phyloP scores from a whole-genome alignment of 2,113 vertebrate species.

The Myotis lucifugus region DNA sequence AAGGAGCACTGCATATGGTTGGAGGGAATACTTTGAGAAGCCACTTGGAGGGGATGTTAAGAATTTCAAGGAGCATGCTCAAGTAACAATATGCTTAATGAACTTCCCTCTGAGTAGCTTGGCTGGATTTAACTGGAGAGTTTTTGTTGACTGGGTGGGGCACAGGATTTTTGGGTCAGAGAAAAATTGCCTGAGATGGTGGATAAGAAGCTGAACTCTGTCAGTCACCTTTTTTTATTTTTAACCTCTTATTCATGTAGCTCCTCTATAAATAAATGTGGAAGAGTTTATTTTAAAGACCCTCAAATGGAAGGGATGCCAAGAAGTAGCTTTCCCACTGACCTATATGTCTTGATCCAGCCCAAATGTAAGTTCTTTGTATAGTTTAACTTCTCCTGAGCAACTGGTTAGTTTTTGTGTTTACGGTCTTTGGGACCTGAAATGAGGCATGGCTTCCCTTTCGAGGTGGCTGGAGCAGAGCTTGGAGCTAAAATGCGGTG shows the following conservation, averaged over 20 bases:
- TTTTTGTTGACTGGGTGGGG: not conserved
- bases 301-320: not conserved
- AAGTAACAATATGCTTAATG: not conserved
- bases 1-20: not conserved
- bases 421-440: not conserved
- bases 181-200: not conserved
- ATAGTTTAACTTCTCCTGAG: constrained; percentile 15
- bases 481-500: not conserved
- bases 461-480: not conserved
- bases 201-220: not conserved
- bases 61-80: not conserved
- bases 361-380: not conserved
- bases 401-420: not conserved
- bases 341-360: not conserved
- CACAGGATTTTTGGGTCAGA: not conserved
- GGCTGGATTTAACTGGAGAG: not conserved
- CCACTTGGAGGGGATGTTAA: not conserved
- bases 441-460: not conserved
- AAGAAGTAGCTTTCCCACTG: not conserved
- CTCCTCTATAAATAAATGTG: not conserved
- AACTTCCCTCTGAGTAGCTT: not conserved
- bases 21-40: not conserved
- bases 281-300: constrained; percentile 21
- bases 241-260: not conserved
- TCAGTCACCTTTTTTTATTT: not conserved